Evolutionary conservation across 1,140 invertebrate genomes (phyloP), one percentile per base, ranked within the genome.

Genomic region (Tetraneura akinire): DNA sequence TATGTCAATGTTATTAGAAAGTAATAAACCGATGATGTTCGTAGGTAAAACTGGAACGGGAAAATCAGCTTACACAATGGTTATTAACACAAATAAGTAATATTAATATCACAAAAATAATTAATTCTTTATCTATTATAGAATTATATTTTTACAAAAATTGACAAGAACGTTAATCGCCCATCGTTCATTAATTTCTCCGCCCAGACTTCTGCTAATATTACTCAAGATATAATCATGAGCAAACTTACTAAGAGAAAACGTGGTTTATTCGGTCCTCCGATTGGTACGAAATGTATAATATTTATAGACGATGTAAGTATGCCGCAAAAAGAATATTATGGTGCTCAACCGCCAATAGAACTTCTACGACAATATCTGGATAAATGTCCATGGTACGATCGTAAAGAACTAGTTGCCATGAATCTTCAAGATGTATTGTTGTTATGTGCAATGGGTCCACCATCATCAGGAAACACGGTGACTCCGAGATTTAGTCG

Each of bases 241-340:
- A 45, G 55, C 21, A 73, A 81, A 37, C 47, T 81, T 6, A 23
- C 64, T 1, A 81, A 81, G 42, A 49, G 71, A 18, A 76, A 42
- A 53, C 53, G 42, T 89, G 86, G 96, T 4, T 92, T 97, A n/a
- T 98, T 90, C 85, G 96, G 96, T 0, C 95, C 96, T 6, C 94
- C 95, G 0, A 89, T 96, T n/a, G 95, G 95, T 1, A 96, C 95
- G 85, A 91, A 91, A 82, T 92, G 92, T 87, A 91, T 98, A 18
- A 89, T 97, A 47, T 98, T 98, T 86, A 93, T 98, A 5, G 96
- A 98, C 84, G 96, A 98, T 85, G 89, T 98, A 3, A 97, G 95
- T 82, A 95, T 97, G 93, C 96, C 96, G 0, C 86, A 93, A 81
- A 91, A 91, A 76, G 94, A 96, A 86, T 89, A 89, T 6, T 97